Conservation (phyloP, 2,888 invertebrate genomes). For the Adineta ricciae region DNA sequence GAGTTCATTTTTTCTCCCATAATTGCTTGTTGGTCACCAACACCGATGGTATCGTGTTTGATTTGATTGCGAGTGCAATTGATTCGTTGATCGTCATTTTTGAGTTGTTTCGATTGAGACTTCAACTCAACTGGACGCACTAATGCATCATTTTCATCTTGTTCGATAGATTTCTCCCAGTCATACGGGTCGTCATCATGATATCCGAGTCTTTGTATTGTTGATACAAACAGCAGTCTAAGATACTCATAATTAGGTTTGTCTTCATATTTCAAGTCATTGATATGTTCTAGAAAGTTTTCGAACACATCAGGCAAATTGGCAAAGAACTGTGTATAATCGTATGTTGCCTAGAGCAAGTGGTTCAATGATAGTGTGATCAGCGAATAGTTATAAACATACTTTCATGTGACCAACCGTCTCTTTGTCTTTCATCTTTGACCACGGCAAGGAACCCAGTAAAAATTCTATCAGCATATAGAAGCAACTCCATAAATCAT, state of each 20-base stretch:
- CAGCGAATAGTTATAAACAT: background rate
- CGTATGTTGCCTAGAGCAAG: background rate
- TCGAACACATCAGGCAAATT: background rate
- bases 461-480: slow-evolving; percentile 27
- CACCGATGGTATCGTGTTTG: background rate
- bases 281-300: background rate
- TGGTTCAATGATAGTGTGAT: background rate
- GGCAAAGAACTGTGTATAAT: background rate
- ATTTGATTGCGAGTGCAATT: background rate
- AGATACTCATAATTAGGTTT: slow-evolving; percentile 12
- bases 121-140: background rate
- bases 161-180: background rate
- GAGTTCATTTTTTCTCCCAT: background rate
- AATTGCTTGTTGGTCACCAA: background rate
- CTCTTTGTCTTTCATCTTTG: slow-evolving; percentile 24
- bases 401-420: slow-evolving; percentile 17
- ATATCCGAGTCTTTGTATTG: background rate
- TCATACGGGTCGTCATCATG: background rate
- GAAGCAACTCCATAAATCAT: slow-evolving; percentile 25
- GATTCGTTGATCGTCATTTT: background rate
- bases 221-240: background rate
- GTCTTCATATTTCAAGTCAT: slow-evolving; percentile 7
- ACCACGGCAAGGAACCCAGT: slow-evolving; percentile 19
- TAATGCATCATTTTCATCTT: background rate
- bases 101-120: background rate